These are phyloP conservation scores for Caenorhabditis angaria DNA, from an alignment of 2,888 invertebrate genomes.

Conservation along the genomic window DNA sequence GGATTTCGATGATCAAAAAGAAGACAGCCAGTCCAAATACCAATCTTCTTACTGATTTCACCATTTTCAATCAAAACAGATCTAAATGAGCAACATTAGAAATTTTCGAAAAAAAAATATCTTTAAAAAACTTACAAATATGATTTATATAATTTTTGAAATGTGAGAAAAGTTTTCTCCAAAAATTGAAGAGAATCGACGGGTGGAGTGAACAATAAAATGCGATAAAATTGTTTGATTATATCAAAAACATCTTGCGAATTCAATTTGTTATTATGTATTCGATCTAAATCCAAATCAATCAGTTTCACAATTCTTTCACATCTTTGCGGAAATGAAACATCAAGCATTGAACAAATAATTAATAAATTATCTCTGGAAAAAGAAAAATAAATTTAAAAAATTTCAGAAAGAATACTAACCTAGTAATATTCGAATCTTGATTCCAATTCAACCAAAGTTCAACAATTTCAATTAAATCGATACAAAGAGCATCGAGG, in stretches of 20 bases:
- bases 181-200: conserved; percentile 49
- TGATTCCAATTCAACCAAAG: conserved; percentile 55
- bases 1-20: conserved; percentile 59
- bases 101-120: conserved; percentile 1
- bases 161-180: conserved; percentile 44
- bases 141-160: conserved; percentile 12
- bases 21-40: conserved; percentile 65
- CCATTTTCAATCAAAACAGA: conserved; percentile 24
- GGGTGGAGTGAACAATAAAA: conserved; percentile 59
- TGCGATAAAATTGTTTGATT: conserved; percentile 63
- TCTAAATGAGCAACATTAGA: conserved; percentile 15
- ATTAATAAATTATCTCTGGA: conserved; percentile 22
- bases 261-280: conserved; percentile 12
- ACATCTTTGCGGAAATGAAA: conserved; percentile 32
- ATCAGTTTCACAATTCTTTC: conserved; percentile 39
- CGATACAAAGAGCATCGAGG: conserved; percentile 63
- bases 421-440: conserved; percentile 12
- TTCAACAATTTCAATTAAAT: conserved; percentile 64
- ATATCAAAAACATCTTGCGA: conserved; percentile 56
- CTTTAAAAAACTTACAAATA: background rate
- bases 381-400: background rate
- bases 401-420: background rate
- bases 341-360: conserved; percentile 38
- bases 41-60: conserved; percentile 49
- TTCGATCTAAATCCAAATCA: conserved; percentile 30